These are phyloP conservation scores for Hemibagrus guttatus DNA, from an alignment of 2,797 vertebrate species.

Conservation along the genomic window DNA sequence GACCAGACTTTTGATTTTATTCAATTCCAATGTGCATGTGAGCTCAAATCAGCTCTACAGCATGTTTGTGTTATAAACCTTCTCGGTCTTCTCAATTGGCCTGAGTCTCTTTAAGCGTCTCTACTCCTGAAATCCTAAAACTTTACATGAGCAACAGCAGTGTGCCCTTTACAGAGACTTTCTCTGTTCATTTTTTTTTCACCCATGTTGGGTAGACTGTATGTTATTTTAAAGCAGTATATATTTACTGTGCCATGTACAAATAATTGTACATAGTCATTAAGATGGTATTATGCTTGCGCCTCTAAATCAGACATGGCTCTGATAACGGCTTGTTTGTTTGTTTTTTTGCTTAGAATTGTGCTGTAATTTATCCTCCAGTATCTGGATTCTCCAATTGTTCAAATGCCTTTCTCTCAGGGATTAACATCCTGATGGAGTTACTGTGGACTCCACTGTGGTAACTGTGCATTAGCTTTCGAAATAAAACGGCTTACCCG, in stretches of 20 bases:
- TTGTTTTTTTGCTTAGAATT: constrained; percentile 70
- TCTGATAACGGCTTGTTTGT: constrained; percentile 67
- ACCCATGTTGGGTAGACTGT: constrained; percentile 93
- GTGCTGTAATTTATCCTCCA: constrained; percentile 85
- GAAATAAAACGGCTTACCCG: constrained; percentile 82
- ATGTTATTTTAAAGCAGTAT: constrained; percentile 83
- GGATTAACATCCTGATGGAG: constrained; percentile 82
- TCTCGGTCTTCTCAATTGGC: constrained; percentile 21
- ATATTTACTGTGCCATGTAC: constrained; percentile 84
- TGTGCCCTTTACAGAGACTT: constrained; percentile 65
- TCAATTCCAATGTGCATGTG: background rate
- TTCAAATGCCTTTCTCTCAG: constrained; percentile 85
- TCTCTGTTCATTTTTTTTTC: constrained; percentile 68
- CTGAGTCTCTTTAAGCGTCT: constrained; percentile 30
- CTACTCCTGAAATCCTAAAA: constrained; percentile 51
- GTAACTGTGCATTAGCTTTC: constrained; percentile 73
- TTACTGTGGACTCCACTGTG: constrained; percentile 77
- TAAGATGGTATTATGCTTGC: constrained; percentile 69
- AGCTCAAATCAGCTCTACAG: background rate
- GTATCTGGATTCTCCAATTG: constrained; percentile 84
- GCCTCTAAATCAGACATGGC: constrained; percentile 82
- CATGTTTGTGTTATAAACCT: background rate
- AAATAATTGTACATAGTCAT: constrained; percentile 69
- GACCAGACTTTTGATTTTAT: background rate
- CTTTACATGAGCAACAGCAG: constrained; percentile 66